Base-by-base conservation (phyloP, 1,140 invertebrate genomes). In the Ephestia elutella region DNA sequence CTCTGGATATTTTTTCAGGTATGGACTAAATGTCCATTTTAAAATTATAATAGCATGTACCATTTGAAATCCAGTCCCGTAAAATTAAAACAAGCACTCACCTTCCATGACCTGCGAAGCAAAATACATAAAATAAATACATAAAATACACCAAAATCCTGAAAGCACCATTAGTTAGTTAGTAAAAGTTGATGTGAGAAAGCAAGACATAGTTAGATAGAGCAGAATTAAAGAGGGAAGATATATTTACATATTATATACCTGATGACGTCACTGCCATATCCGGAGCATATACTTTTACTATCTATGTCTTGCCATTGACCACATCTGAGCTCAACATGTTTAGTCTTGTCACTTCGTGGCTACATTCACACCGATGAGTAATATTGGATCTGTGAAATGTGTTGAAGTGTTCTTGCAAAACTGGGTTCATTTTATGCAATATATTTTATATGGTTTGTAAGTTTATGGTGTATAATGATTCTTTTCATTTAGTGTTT, bases 201-300 rank as follows among this genome's bases (percentile, higher is more conserved):
- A 87, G 84, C 84, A 87, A 87, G 84, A 87, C 84, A 87, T 87
- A 87, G 80, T 87, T 87, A 87, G 79, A 79, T 70, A 73, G 63
- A 80, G 76, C 68, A 60, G 49, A 57, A 48, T 56, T 28, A 66
- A 13, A 48, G 51, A 59, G 58, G 63, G 49, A 55, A 73, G 30
- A 70, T 64, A 74, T 38, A 71, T 66, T 56, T 19, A 74, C 66
- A 63, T 66, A 54, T 56, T 57, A 38, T 48, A 64, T 80, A 86
- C 81, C 80, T 84, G 78, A n/a, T 72, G 71, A 68, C 56, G 71
- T 67, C 70, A 66, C 66, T 50, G 59, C 51, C 7, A 49, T 61
- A 21, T 68, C 74, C 65, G 71, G 68, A 68, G 62, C 53, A 60
- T 68, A 66, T 35, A 48, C 66, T 54, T 28, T 60, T 71, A 70